Evolutionary conservation across 1,140 invertebrate genomes (phyloP).

Genomic region (Mizuhopecten yessoensis): DNA sequence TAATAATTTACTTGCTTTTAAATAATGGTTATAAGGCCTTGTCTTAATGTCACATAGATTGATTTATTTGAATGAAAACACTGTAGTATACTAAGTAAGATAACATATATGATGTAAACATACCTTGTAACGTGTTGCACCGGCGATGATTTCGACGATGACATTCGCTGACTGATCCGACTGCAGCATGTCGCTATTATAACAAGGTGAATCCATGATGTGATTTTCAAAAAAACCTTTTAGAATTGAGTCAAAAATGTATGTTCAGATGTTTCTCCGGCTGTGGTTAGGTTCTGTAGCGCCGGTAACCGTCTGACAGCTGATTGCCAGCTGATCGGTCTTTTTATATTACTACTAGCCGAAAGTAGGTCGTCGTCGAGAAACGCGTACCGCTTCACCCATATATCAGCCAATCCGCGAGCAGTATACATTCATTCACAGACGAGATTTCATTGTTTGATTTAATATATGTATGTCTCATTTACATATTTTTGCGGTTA

Average conservation of each 20-base stretch:
- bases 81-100: too few relatives aligned
- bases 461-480: conserved; percentile 40
- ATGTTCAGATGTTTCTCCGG: conserved; percentile 12
- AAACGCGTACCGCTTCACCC: conserved; percentile 11
- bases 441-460: conserved; percentile 34
- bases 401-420: not conserved
- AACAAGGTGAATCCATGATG: conserved; percentile 26
- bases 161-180: not conserved
- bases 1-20: too few relatives aligned
- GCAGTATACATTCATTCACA: not conserved
- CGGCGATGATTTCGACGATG: conserved; percentile 22
- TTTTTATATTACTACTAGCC: conserved; percentile 2
- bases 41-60: too few relatives aligned
- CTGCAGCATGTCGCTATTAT: not conserved
- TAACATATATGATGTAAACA: too few relatives aligned
- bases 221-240: not conserved
- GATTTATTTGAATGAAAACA: too few relatives aligned
- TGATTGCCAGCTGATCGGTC: not conserved
- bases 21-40: too few relatives aligned
- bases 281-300: not conserved
- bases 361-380: conserved; percentile 30
- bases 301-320: conserved; percentile 15
- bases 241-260: not conserved
- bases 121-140: conserved; percentile 30
- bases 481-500: conserved; percentile 39